Percentiles rank a stretch among this genome's conserved stretches.
These are phyloP conservation scores for Heliconius melpomene DNA, from an alignment of 1,140 invertebrate genomes.

Conservation along the genomic window DNA sequence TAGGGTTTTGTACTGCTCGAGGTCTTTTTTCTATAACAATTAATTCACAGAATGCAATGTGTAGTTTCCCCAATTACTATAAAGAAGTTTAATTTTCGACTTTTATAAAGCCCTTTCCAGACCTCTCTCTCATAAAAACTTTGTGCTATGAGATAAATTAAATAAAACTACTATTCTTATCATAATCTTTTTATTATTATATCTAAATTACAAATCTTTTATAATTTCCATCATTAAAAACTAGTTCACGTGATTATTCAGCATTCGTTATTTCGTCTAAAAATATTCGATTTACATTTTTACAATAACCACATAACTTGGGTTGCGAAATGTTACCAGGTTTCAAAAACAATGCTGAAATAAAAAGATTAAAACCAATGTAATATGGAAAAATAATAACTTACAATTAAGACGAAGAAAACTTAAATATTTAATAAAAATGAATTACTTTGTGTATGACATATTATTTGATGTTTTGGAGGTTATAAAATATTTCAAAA, in stretches of 20 bases:
- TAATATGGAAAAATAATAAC: background rate
- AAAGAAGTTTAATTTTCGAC: no score
- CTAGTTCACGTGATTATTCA: constrained; percentile 70
- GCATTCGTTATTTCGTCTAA: constrained; percentile 64
- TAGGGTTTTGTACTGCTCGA: no score
- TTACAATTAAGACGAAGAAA: background rate
- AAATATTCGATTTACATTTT: constrained; percentile 76
- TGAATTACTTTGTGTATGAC: background rate
- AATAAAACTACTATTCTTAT: constrained; percentile 48
- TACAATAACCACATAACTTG: constrained; percentile 59
- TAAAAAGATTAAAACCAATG: background rate
- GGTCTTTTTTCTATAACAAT: no score
- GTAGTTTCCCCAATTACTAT: no score
- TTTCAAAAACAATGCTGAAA: background rate
- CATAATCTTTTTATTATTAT: constrained; percentile 59
- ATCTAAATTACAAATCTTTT: constrained; percentile 80
- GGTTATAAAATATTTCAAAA: background rate
- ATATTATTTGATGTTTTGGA: background rate
- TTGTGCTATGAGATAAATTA: background rate
- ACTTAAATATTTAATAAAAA: background rate
- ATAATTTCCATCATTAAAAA: constrained; percentile 74
- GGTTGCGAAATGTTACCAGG: background rate
- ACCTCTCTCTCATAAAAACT: no score
- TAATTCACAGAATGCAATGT: no score
- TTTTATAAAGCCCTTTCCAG: no score